Evolutionary conservation across 2,797 vertebrate species (phyloP).

Genomic region (Okamejei kenojei): DNA sequence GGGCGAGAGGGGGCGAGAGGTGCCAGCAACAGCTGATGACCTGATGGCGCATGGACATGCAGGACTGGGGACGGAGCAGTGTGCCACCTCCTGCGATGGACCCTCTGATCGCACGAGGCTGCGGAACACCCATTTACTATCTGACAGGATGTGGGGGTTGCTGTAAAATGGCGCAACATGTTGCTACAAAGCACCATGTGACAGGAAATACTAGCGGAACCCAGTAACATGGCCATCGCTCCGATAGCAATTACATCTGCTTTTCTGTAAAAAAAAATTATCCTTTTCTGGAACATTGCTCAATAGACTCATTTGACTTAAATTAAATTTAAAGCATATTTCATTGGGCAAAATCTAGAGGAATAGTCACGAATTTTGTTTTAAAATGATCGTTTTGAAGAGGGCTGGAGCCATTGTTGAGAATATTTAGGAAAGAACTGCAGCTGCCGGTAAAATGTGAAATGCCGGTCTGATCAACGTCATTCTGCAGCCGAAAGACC

Average conservation of each 20-base stretch:
- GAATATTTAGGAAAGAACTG: too few species aligned
- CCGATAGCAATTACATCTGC: background rate
- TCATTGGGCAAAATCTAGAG: background rate
- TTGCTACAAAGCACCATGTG: background rate
- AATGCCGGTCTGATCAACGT: too few species aligned
- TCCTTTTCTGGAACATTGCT: background rate
- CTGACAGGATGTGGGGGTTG: background rate
- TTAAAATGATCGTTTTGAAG: too few species aligned
- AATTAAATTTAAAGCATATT: slow-evolving; percentile 3
- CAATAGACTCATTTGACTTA: background rate
- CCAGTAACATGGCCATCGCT: background rate
- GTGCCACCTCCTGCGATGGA: background rate
- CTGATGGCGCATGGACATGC: background rate
- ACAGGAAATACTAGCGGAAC: background rate
- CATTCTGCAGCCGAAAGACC: too few species aligned
- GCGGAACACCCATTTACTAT: background rate
- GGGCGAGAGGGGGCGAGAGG: background rate
- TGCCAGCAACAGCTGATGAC: background rate
- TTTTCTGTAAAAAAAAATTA: background rate
- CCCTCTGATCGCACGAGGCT: background rate
- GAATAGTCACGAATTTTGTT: too few species aligned
- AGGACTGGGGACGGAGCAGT: background rate
- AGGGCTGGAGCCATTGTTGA: too few species aligned
- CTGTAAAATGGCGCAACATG: background rate
- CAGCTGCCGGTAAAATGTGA: too few species aligned